Base-by-base conservation (phyloP, 2,888 invertebrate species). In the Eupithecia insigniata region DNA sequence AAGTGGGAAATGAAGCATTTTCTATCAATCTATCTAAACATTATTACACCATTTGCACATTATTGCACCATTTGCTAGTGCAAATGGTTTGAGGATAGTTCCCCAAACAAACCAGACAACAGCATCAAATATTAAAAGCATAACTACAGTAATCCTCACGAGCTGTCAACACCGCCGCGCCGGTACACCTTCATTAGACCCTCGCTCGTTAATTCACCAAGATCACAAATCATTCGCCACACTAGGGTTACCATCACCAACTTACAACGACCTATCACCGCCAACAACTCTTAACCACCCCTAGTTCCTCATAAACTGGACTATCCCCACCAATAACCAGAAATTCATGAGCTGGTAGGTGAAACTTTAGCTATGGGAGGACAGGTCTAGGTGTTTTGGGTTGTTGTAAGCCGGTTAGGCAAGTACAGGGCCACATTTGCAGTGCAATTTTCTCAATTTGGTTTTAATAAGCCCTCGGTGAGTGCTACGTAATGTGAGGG, bases 381-480 rank as follows among this genome's bases (percentile, higher is more conserved):
- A 74, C 46, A 77, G 87, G 69, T 86, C 89, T 77, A 76, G 75
- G 73, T 76, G 79, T 70, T 73, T 67, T 85, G 85, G 88, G 30
- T 10, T 16, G 16, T 34, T 70, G 77, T 92, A 90, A 91, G 91
- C 88, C 85, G 85, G 92, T 92, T 92, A 92, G 84, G 81, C 80
- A 87, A 88, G 86, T 84, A 87, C 84, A 87, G 90, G 88, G 92
- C 90, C 91, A 90, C 92, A 93, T 93, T 93, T 92, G 93, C 91
- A 85, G 87, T 90, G 91, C 92, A 93, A 92, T 93, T 93, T 93
- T 92, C 89, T 90, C 91, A 93, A 93, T 93, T 92, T 91, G 90
- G 91, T 92, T 92, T 92, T 92, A 93, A 93, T 93, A 93, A 93
- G 89, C 92, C 87, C 85, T 87, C 75, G 66, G 70, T 69, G 84